These are phyloP conservation scores for Eupithecia exiguata DNA, from an alignment of 2,888 invertebrate species.

Conservation along the genomic window DNA sequence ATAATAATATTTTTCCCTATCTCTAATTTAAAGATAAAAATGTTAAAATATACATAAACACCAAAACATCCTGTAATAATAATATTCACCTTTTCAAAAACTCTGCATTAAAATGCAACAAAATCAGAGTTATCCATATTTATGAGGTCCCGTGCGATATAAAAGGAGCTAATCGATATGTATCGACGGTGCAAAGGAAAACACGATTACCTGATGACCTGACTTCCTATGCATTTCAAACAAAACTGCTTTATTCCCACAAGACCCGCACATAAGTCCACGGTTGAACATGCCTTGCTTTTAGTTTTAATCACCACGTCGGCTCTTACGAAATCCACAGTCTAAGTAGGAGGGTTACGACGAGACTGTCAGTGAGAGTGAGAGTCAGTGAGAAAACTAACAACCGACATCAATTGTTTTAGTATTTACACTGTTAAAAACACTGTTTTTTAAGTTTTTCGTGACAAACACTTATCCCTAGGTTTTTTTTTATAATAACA, in stretches of 20 bases:
- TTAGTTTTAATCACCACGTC: too few relatives aligned
- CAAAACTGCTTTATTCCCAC: background rate
- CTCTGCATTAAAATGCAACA: slow-evolving; percentile 1
- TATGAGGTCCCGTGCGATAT: background rate
- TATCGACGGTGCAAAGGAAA: background rate
- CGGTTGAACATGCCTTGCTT: background rate
- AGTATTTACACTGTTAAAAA: too few relatives aligned
- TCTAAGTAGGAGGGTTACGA: too few relatives aligned
- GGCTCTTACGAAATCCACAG: too few relatives aligned
- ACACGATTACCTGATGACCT: slow-evolving; percentile 2
- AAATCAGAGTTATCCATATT: slow-evolving; percentile 4
- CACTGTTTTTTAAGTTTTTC: too few relatives aligned
- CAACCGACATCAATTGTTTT: too few relatives aligned
- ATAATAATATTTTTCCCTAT: too few relatives aligned
- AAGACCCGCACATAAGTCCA: background rate
- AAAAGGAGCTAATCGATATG: background rate
- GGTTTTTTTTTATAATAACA: too few relatives aligned
- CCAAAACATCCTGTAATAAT: background rate
- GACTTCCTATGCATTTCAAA: slow-evolving; percentile 1
- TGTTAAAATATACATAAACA: background rate
- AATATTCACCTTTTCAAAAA: background rate
- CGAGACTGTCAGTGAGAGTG: too few relatives aligned
- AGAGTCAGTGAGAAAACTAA: too few relatives aligned
- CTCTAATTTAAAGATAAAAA: background rate
- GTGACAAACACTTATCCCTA: too few relatives aligned